Conservation (phyloP, 2,797 vertebrate genomes). For the Sphenodon punctatus region DNA sequence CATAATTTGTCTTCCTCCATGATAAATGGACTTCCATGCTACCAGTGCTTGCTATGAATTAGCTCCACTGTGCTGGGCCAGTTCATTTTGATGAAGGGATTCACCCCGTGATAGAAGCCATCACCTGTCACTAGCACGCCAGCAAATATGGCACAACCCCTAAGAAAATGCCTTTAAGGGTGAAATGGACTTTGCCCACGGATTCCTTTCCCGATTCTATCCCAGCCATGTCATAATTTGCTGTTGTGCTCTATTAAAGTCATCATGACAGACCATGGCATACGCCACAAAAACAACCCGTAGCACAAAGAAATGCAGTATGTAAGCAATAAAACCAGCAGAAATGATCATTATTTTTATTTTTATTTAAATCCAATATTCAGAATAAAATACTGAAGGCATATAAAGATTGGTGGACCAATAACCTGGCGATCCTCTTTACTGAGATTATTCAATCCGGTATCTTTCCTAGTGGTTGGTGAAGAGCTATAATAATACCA, state of each 20-base stretch:
- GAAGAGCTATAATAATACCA: too few species aligned
- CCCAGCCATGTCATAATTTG: conserved; percentile 26
- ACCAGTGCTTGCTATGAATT: rapidly evolving
- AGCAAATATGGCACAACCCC: not conserved
- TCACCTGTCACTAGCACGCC: not conserved
- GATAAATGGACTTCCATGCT: not conserved
- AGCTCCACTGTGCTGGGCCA: not conserved
- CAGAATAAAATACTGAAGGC: too few species aligned
- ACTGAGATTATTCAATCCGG: too few species aligned
- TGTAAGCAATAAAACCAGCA: not conserved
- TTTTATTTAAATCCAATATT: too few species aligned
- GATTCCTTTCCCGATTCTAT: not conserved
- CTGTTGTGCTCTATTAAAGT: conserved; percentile 45
- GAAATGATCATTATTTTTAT: not conserved
- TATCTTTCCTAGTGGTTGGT: too few species aligned
- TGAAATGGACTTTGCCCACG: not conserved
- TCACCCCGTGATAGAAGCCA: conserved; percentile 5
- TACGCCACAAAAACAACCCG: not conserved
- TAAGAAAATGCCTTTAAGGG: not conserved
- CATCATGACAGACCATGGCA: not conserved
- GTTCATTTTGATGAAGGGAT: not conserved
- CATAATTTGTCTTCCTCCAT: not conserved
- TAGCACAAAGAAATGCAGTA: not conserved
- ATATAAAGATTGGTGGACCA: too few species aligned
- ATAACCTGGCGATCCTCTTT: too few species aligned